Evolutionary conservation across 1,140 invertebrate species (phyloP).

Genomic region (Scaptomyza hsui): DNA sequence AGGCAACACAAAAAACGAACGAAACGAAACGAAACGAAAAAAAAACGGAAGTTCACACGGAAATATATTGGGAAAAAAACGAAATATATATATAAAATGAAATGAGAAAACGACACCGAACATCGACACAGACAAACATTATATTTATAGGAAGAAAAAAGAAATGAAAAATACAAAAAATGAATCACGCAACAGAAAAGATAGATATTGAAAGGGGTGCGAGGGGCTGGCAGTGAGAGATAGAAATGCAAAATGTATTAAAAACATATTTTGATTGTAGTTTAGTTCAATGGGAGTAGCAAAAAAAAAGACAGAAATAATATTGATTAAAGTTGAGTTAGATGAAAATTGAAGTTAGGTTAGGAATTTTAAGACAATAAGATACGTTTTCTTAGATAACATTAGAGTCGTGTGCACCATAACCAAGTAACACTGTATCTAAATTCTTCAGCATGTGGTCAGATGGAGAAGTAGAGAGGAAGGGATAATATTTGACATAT

Average conservation of each 20-base stretch:
- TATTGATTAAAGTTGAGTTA: not conserved
- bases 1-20: not conserved
- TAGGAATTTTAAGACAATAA: too few relatives aligned
- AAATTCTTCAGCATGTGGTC: too few relatives aligned
- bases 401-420: too few relatives aligned
- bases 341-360: too few relatives aligned
- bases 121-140: constrained; percentile 53
- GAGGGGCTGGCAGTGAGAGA: not conserved
- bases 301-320: not conserved
- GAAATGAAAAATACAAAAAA: constrained; percentile 58
- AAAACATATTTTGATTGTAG: constrained; percentile 23
- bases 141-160: constrained; percentile 54
- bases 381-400: too few relatives aligned
- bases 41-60: constrained; percentile 80
- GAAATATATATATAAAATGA: constrained; percentile 55
- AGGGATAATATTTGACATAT: constrained; percentile 62
- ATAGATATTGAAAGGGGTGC: constrained; percentile 1
- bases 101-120: constrained; percentile 48
- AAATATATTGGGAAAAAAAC: constrained; percentile 71
- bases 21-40: not conserved
- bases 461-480: too few relatives aligned
- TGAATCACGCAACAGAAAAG: constrained; percentile 60
- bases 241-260: constrained; percentile 13
- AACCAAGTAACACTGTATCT: too few relatives aligned
- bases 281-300: constrained; percentile 12